Base-by-base conservation (phyloP, 2,888 invertebrate genomes). In the Zaprionus obscuricornis region DNA sequence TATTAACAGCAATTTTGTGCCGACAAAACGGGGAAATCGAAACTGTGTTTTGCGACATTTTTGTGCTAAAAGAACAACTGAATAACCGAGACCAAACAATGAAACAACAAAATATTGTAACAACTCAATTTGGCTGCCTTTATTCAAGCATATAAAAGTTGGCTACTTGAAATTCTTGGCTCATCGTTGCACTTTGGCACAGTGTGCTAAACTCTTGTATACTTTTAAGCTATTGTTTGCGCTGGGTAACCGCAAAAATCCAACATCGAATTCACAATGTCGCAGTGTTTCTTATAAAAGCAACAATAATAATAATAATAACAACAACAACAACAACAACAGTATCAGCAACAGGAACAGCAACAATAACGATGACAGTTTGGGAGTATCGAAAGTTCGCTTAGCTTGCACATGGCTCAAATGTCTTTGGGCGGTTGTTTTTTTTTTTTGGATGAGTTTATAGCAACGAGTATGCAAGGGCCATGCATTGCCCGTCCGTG, bases 111-210 rank as follows among this genome's bases (percentile, higher is more conserved):
- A n/a, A n/a, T n/a, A n/a, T n/a, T n/a, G n/a, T n/a, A 18, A 65
- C 66, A 60, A 36, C 60, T 70, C 70, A 66, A 66, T 66, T 29
- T 66, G 66, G 37, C 13, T 26, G 54, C 29, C 51, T 27, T 43
- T 43, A 55, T 37, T 68, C 59, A 47, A 56, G 20, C 49, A 39
- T 33, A 37, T 43, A 51, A 51, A 50, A 46, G 33, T 69, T 37
- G n/a, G 7, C 66, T 67, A 58, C 71, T 70, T 70, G 34, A 70
- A 66, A 66, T 70, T 70, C 62, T 39, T 36, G 18, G n/a, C 54
- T 51, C 65, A 54, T 57, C 43, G 55, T 27, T 52, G 62, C 37
- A 46, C 46, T 40, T 36, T 36, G 22, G 50, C 52, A 45, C 40
- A 46, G 42, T 47, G 50, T 24, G 54, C 43, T 54, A 54, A 71